These are phyloP conservation scores for Molossus molossus DNA, from an alignment of 2,797 vertebrate genomes.

Conservation along the genomic window DNA sequence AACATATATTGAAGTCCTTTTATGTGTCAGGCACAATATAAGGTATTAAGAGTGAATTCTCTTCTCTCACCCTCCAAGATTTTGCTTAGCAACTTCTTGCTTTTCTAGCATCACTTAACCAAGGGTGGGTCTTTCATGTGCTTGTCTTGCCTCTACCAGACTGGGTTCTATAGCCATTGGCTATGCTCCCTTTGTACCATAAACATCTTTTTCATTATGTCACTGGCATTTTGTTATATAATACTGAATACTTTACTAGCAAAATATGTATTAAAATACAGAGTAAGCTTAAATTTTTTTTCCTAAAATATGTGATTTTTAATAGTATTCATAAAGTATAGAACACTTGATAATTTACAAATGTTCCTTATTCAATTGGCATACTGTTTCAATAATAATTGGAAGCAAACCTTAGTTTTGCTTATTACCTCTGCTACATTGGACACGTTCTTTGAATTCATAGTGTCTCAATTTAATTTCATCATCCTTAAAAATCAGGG, in stretches of 20 bases:
- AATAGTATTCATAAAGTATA: background rate
- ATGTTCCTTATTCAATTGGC: background rate
- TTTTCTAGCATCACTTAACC: background rate
- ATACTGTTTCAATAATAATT: background rate
- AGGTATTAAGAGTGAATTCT: background rate
- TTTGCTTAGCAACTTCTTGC: background rate
- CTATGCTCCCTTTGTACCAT: background rate
- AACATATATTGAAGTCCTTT: background rate
- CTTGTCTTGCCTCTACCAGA: background rate
- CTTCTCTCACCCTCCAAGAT: background rate
- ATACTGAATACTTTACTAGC: background rate
- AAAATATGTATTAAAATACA: background rate
- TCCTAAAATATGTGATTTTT: background rate
- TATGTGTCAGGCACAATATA: rapidly evolving
- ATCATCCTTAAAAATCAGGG: conserved; percentile 29
- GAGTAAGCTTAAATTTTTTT: background rate
- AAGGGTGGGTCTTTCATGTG: background rate
- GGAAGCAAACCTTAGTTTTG: background rate
- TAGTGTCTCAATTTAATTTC: background rate
- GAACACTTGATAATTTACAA: background rate
- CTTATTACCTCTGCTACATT: background rate
- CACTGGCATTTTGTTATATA: background rate
- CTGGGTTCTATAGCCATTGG: background rate
- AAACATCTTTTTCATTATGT: background rate
- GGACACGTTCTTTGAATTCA: background rate